Conservation (phyloP, 2,797 vertebrate genomes). For the Schizothorax lantsangensis region DNA sequence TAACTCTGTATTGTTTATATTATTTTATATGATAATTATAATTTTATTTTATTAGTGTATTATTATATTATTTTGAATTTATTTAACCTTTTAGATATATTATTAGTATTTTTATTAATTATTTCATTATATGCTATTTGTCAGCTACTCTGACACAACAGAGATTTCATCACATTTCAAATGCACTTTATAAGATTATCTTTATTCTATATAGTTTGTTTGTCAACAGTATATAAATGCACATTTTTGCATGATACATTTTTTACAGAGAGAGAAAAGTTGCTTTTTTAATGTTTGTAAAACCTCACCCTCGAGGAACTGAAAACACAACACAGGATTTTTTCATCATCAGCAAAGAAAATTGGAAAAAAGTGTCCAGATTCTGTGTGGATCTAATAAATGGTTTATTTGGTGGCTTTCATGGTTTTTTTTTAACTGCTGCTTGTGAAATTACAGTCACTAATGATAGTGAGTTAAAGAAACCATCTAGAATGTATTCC, state of each 20-base stretch:
- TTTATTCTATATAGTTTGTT: too few species aligned
- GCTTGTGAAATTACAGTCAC: slow-evolving; percentile 18
- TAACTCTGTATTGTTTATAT: not conserved
- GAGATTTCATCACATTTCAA: too few species aligned
- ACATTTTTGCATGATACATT: not conserved
- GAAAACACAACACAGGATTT: not conserved
- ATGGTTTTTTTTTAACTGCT: not conserved
- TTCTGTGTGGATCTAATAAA: not conserved
- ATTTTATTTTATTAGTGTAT: too few species aligned
- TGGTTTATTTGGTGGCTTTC: not conserved
- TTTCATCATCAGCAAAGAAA: not conserved
- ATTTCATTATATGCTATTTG: too few species aligned
- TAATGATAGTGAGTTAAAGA: slow-evolving; percentile 4
- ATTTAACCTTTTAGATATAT: too few species aligned
- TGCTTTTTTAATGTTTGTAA: not conserved
- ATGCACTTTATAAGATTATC: too few species aligned
- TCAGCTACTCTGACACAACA: too few species aligned
- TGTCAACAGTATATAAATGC: too few species aligned
- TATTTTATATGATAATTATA: too few species aligned
- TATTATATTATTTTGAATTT: too few species aligned
- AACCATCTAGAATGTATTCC: not conserved
- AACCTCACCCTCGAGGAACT: not conserved
- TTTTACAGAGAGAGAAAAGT: not conserved
- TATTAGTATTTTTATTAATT: too few species aligned
- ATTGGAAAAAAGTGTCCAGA: not conserved